A percentile compares a stretch with the other conserved stretches of the same genome.
phyloP scores from a whole-genome alignment of 2,888 invertebrate genomes.

The Sesamia inferens region DNA sequence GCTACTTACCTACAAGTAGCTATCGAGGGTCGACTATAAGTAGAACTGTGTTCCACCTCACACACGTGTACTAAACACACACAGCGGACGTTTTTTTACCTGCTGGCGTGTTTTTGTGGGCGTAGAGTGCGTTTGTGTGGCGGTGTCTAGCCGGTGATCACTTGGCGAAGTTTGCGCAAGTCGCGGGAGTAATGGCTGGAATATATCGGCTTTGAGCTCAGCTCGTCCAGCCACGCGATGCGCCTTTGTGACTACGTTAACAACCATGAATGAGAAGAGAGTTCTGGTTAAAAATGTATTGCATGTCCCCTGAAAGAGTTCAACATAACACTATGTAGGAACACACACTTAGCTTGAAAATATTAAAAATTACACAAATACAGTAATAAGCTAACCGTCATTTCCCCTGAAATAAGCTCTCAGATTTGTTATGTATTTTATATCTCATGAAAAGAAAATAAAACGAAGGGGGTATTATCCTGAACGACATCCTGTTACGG shows the following conservation, averaged over 20 bases:
- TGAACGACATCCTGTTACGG: conserved; percentile 89
- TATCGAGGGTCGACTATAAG: conserved; percentile 82
- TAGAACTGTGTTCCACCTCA: conserved; percentile 78
- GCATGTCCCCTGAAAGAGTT: conserved; percentile 50
- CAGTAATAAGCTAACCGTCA: conserved; percentile 50
- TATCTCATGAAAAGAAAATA: conserved; percentile 80
- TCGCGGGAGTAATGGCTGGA: conserved; percentile 80
- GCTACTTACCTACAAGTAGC: conserved; percentile 89
- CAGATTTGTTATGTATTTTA: conserved; percentile 68
- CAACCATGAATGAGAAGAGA: conserved; percentile 71
- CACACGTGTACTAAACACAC: conserved; percentile 80
- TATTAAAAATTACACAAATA: conserved; percentile 39
- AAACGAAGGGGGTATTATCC: conserved; percentile 87
- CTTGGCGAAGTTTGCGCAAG: conserved; percentile 82
- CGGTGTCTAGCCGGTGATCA: conserved; percentile 83
- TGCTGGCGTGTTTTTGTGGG: conserved; percentile 83
- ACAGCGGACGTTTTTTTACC: conserved; percentile 80
- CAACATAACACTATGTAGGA: neutral
- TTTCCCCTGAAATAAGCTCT: conserved; percentile 53
- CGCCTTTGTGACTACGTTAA: conserved; percentile 75
- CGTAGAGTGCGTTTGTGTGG: conserved; percentile 81
- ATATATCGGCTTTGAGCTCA: conserved; percentile 81
- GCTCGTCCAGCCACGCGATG: conserved; percentile 69
- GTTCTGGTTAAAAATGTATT: conserved; percentile 65
- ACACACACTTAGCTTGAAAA: conserved; percentile 15